Evolutionary conservation across 2,113 vertebrate genomes (phyloP), one percentile per base, ranked within the genome.

Genomic region (Cyprinodon tularosa): DNA sequence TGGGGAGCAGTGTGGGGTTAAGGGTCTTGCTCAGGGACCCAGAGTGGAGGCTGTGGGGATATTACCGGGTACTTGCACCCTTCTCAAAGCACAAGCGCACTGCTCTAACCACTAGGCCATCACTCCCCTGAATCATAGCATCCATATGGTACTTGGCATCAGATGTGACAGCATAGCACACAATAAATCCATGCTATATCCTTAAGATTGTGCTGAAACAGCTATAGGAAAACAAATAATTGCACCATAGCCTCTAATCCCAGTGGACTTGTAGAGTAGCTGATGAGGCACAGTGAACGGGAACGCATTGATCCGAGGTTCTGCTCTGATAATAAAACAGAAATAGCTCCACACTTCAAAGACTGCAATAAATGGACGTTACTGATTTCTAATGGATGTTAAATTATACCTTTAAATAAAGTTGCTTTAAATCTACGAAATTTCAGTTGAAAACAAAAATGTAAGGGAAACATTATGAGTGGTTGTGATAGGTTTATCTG

Each of bases 251-350:
- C 22, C 59, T 40, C 14, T n/a, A 70, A 71, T 73, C 72, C 78
- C 78, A 53, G 62, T 40, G 3, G 78, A 78, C 67, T 50, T 73
- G 67, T 3, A 59, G 60, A 4, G 66, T 40, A 72, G 61, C 57
- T 66, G 61, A 75, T 70, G 76, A 81, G 38, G 57, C 62, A 64
- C 66, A 81, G 86, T 88, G 83, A 84, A 72, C 65, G 63, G 68
- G 53, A 81, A 83, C 71, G 74, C 76, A 91, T 87, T 20, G 84
- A 89, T 84, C 70, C 12, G 10, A 67, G 66, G 68, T 65, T 68
- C 57, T 12, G 66, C 29, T 62, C 71, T 61, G 72, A 77, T 40
- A 47, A 62, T 73, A 2, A 74, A 80, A 78, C 45, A 15, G 22
- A 78, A 90, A 76, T 74, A 86, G 50, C 37, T n/a, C 48, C 70